phyloP scores from a whole-genome alignment of 2,888 invertebrate genomes.

The Cephonodes hylas region DNA sequence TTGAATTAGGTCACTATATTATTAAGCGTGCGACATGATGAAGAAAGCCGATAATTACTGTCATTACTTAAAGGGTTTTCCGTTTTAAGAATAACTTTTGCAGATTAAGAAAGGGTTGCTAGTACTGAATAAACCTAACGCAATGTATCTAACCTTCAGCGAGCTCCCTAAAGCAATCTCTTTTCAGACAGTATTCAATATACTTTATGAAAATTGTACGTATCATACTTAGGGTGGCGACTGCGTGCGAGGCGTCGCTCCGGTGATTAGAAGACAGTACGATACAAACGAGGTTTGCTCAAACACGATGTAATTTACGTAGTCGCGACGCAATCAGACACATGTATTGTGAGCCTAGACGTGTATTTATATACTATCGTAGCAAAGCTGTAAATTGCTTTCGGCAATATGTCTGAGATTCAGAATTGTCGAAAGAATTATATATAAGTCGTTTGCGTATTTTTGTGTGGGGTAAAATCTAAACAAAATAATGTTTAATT shows the following conservation, averaged over 20 bases:
- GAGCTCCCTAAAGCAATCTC: not conserved
- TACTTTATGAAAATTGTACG: not conserved
- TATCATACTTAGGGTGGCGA: constrained; percentile 7
- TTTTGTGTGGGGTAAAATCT: no score
- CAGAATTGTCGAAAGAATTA: not conserved
- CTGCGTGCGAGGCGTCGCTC: constrained; percentile 13
- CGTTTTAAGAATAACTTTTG: no score
- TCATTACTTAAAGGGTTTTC: no score
- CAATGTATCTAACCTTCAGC: no score
- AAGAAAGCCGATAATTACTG: no score
- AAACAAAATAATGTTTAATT: no score
- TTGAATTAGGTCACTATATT: no score
- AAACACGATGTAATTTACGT: constrained; percentile 56
- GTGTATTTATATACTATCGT: constrained; percentile 21
- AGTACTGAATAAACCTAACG: not conserved
- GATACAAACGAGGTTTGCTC: constrained; percentile 55
- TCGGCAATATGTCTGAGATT: not conserved
- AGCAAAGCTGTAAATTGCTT: constrained; percentile 15
- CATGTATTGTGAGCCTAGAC: constrained; percentile 47
- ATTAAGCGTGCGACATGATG: no score
- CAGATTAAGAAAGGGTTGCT: not conserved
- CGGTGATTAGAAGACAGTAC: constrained; percentile 50
- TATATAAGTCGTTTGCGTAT: no score
- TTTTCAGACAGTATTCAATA: not conserved
- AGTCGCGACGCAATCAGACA: constrained; percentile 71